A percentile compares a stretch with the other conserved stretches of the same genome.
These are phyloP conservation scores for Drosophila erecta DNA, from an alignment of 1,140 invertebrate genomes.

Conservation along the genomic window DNA sequence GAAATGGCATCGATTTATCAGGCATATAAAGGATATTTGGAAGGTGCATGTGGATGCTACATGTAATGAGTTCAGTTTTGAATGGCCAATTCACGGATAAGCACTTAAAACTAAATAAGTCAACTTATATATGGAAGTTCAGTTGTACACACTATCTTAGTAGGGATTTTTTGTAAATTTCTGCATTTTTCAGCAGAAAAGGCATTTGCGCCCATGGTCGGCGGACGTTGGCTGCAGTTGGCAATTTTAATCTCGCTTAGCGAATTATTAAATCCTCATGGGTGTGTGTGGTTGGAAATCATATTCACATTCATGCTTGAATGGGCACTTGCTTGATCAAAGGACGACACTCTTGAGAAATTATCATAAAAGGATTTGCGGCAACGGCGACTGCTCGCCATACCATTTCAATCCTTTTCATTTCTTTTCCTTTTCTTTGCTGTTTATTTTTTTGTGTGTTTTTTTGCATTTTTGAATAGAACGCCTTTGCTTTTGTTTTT, in stretches of 20 bases:
- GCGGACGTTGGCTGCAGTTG: constrained; percentile 30
- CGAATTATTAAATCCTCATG: constrained; percentile 79
- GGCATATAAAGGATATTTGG: too few relatives aligned
- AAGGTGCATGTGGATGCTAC: too few relatives aligned
- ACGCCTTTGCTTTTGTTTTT: constrained; percentile 66
- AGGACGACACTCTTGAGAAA: constrained; percentile 84
- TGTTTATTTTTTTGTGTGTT: constrained; percentile 19
- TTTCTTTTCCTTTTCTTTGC: constrained; percentile 17
- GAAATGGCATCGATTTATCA: background rate
- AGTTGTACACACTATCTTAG: too few relatives aligned
- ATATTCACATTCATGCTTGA: constrained; percentile 83
- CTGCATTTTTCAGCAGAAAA: background rate
- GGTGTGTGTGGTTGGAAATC: constrained; percentile 69
- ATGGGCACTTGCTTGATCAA: constrained; percentile 83
- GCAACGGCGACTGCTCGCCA: constrained; percentile 45
- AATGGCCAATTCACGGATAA: too few relatives aligned
- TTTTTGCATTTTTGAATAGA: constrained; percentile 63
- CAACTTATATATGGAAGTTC: too few relatives aligned
- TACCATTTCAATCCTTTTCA: constrained; percentile 30
- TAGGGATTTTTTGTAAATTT: too few relatives aligned
- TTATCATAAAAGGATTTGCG: constrained; percentile 83
- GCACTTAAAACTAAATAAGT: too few relatives aligned
- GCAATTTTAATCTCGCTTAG: constrained; percentile 81
- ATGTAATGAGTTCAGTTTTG: too few relatives aligned
- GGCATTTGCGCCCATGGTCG: constrained; percentile 17